Conservation (phyloP, 2,797 vertebrate species). For the Carapus acus region DNA sequence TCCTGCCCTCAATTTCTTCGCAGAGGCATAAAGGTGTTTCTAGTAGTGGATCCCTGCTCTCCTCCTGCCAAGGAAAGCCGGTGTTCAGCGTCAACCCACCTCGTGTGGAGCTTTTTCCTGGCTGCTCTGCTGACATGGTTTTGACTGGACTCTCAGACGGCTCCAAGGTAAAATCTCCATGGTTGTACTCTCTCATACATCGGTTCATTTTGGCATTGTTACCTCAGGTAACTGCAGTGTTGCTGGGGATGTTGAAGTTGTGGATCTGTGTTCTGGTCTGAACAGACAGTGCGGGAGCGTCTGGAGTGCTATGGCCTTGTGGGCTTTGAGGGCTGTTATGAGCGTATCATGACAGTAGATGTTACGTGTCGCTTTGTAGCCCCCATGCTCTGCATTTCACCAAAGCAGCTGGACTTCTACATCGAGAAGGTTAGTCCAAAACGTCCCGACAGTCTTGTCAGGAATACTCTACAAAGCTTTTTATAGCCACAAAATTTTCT, state of each 20-base stretch:
- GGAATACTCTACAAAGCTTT: neutral
- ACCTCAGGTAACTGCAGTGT: neutral
- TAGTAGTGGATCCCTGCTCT: neutral
- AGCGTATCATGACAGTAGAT: constrained; percentile 73
- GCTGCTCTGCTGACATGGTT: constrained; percentile 70
- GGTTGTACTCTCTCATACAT: neutral
- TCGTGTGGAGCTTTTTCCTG: constrained; percentile 74
- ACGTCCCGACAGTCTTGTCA: neutral
- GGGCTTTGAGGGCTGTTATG: constrained; percentile 53
- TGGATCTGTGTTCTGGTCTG: constrained; percentile 6
- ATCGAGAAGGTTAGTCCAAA: constrained; percentile 74
- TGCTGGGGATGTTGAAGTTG: neutral
- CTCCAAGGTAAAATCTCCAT: constrained; percentile 67
- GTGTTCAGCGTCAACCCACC: constrained; percentile 73
- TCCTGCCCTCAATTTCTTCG: constrained; percentile 39
- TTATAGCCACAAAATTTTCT: neutral
- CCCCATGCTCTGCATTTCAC: constrained; percentile 74
- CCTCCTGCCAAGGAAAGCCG: constrained; percentile 19
- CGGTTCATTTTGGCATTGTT: neutral
- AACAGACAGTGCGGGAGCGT: constrained; percentile 74
- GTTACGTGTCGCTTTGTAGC: constrained; percentile 78
- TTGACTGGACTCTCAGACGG: constrained; percentile 73
- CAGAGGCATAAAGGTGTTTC: constrained; percentile 12
- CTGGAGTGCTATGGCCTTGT: constrained; percentile 77
- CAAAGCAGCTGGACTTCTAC: constrained; percentile 74